Conservation (phyloP, 2,113 vertebrate species). For the Mus musculus region DNA sequence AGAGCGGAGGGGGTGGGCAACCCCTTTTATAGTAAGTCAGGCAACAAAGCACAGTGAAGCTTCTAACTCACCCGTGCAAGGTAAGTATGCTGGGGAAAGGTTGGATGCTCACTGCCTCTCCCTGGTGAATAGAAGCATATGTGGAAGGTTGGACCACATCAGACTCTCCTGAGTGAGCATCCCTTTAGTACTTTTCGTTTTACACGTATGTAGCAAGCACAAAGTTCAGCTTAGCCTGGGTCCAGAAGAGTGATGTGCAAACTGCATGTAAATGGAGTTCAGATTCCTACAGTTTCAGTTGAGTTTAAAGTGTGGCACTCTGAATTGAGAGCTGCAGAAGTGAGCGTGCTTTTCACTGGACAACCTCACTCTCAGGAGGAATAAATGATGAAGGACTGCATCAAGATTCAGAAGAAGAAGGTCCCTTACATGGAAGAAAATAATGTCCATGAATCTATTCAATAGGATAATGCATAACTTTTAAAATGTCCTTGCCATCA, state of each 20-base stretch:
- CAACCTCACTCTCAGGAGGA: conserved; percentile 25
- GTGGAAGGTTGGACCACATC: neutral
- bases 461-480: neutral
- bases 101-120: neutral
- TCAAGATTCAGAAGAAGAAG: conserved; percentile 14
- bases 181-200: neutral
- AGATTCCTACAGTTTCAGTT: neutral
- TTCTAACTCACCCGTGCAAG: neutral
- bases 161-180: neutral
- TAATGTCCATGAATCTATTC: neutral
- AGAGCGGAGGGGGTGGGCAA: too few species aligned
- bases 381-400: conserved; percentile 7
- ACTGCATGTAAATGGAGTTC: neutral
- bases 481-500: neutral
- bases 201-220: neutral
- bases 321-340: conserved; percentile 4
- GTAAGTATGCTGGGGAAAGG: neutral
- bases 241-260: conserved; percentile 9
- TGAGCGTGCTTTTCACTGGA: neutral
- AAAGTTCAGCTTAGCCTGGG: conserved; percentile 6
- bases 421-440: neutral
- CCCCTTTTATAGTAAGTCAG: too few species aligned
- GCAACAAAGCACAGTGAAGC: neutral
- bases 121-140: neutral
- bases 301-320: neutral